Evolutionary conservation across 2,888 invertebrate species (phyloP).

Genomic region (Drosophila aldrichi): DNA sequence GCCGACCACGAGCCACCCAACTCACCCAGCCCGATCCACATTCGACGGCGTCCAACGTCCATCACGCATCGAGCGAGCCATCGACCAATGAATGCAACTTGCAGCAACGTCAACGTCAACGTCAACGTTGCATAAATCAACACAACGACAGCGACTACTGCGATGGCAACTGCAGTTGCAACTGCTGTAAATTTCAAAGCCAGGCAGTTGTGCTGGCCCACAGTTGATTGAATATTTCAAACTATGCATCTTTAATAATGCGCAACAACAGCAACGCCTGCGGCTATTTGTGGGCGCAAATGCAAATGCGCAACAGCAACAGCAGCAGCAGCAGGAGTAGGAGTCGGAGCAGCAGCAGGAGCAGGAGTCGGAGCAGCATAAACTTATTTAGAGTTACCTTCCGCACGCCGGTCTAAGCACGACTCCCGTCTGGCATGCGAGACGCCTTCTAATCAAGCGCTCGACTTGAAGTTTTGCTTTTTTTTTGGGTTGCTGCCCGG

Average conservation of each 20-base stretch:
- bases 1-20: constrained; percentile 39
- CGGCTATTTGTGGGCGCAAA: constrained; percentile 71
- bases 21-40: constrained; percentile 39
- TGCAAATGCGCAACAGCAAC: constrained; percentile 37
- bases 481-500: constrained; percentile 18
- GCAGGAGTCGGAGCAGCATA: not conserved
- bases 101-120: constrained; percentile 73
- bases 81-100: constrained; percentile 70
- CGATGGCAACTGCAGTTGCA: constrained; percentile 8
- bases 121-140: constrained; percentile 70
- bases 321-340: not conserved
- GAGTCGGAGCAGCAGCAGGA: not conserved
- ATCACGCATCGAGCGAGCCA: constrained; percentile 49
- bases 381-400: constrained; percentile 40
- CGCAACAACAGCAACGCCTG: constrained; percentile 66
- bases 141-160: constrained; percentile 44
- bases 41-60: constrained; percentile 37
- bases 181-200: constrained; percentile 49
- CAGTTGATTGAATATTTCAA: constrained; percentile 80
- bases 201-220: constrained; percentile 33
- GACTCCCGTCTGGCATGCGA: constrained; percentile 9
- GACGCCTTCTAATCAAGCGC: constrained; percentile 37
- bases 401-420: not conserved
- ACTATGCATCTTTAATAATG: constrained; percentile 79
- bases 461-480: constrained; percentile 7